Conservation (phyloP, 2,888 invertebrate genomes). For the Eupelmus urozonus region DNA sequence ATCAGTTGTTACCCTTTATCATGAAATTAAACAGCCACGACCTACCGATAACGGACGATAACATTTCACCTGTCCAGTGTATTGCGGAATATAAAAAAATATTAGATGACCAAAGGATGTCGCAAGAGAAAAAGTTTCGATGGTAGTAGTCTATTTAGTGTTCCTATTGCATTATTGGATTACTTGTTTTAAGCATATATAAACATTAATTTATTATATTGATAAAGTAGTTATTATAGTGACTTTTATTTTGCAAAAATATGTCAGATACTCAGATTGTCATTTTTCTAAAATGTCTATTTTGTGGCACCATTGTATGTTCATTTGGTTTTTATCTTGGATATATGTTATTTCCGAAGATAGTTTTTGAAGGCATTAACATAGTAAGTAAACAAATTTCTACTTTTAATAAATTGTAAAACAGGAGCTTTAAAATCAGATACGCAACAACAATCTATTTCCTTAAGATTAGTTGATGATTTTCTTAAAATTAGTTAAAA, state of each 20-base stretch:
- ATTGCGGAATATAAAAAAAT: not conserved
- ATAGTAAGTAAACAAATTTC: not conserved
- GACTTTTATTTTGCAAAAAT: not conserved
- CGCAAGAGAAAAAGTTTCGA: not conserved
- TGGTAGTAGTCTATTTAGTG: too few relatives aligned
- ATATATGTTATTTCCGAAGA: constrained; percentile 20
- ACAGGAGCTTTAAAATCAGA: too few relatives aligned
- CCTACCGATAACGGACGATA: not conserved
- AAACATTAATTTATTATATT: not conserved
- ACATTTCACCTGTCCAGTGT: constrained; percentile 1
- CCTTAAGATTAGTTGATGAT: too few relatives aligned
- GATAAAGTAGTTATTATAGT: too few relatives aligned
- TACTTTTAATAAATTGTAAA: too few relatives aligned
- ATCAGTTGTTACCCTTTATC: too few relatives aligned
- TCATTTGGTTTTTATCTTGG: constrained; percentile 6
- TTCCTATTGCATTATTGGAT: not conserved
- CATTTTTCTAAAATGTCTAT: not conserved
- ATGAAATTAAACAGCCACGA: too few relatives aligned
- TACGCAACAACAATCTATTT: too few relatives aligned
- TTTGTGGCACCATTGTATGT: not conserved
- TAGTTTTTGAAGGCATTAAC: constrained; percentile 6
- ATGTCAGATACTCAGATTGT: constrained; percentile 4
- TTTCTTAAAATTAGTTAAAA: too few relatives aligned
- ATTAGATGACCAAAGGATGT: not conserved
- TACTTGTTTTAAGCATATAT: not conserved